These are phyloP conservation scores for Dendronephthya gigantea DNA, from an alignment of 64 coral and sea anemone species.

Conservation along the genomic window DNA sequence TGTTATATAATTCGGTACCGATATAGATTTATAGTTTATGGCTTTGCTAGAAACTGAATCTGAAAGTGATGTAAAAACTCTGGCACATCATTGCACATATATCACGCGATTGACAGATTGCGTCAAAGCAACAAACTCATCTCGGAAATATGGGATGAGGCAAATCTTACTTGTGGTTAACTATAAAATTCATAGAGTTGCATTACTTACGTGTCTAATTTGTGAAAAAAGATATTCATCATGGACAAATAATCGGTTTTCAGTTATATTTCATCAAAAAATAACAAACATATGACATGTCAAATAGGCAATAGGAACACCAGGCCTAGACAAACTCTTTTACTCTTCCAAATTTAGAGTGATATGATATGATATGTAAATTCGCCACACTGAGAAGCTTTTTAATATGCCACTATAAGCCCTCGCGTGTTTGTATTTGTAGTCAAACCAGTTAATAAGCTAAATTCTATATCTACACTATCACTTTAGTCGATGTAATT, in stretches of 20 bases:
- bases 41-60: no score
- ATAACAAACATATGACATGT: background rate
- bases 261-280: background rate
- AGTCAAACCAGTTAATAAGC: no score
- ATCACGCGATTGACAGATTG: background rate
- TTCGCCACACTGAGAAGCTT: background rate
- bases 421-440: no score
- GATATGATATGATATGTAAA: background rate
- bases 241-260: background rate
- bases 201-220: background rate
- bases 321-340: background rate
- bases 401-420: background rate
- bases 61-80: no score
- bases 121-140: background rate
- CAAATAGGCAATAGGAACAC: background rate
- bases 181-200: background rate
- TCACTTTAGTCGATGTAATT: no score
- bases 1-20: no score
- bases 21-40: no score
- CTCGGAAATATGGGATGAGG: background rate
- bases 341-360: no score
- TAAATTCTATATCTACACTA: no score
- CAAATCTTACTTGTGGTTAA: background rate
- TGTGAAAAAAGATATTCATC: background rate
- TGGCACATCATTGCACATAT: no score